Evolutionary conservation across 2,113 vertebrate genomes (phyloP).

Genomic region (Mirounga angustirostris): DNA sequence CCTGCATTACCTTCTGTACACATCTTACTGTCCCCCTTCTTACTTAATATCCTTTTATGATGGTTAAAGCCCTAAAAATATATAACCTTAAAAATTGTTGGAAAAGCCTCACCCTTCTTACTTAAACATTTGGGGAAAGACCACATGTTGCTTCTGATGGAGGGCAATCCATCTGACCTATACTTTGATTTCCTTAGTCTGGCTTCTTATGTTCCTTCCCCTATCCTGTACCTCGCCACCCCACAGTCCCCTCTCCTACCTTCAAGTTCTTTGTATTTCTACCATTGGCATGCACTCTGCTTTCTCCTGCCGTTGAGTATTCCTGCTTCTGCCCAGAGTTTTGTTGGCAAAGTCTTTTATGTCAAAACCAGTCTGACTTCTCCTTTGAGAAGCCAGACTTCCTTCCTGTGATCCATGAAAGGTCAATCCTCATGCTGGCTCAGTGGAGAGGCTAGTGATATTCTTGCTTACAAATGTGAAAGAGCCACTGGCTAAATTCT

Average conservation of each 20-base stretch:
- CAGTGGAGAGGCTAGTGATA: constrained; percentile 40
- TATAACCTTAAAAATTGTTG: not conserved
- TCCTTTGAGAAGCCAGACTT: constrained; percentile 62
- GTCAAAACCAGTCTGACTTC: constrained; percentile 37
- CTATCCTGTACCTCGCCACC: fast-evolving
- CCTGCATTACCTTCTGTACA: not conserved
- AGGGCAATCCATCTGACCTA: not conserved
- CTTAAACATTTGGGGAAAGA: not conserved
- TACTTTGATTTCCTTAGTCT: not conserved
- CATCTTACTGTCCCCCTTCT: not conserved
- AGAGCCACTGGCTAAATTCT: constrained; percentile 57
- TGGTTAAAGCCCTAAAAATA: not conserved
- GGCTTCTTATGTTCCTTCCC: not conserved
- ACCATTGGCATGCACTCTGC: not conserved
- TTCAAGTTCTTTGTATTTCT: not conserved
- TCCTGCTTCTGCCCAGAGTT: not conserved
- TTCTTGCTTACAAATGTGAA: constrained; percentile 83
- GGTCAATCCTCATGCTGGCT: constrained; percentile 71
- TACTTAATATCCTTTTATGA: not conserved
- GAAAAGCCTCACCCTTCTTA: not conserved
- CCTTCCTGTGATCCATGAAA: constrained; percentile 43
- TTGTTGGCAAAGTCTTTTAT: constrained; percentile 68
- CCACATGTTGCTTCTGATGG: not conserved
- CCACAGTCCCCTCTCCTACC: not conserved
- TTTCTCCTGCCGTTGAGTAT: constrained; percentile 30